Evolutionary conservation across 2,113 vertebrate genomes (phyloP), one percentile per base, ranked within the genome.

Genomic region (Amphiprion ocellaris): DNA sequence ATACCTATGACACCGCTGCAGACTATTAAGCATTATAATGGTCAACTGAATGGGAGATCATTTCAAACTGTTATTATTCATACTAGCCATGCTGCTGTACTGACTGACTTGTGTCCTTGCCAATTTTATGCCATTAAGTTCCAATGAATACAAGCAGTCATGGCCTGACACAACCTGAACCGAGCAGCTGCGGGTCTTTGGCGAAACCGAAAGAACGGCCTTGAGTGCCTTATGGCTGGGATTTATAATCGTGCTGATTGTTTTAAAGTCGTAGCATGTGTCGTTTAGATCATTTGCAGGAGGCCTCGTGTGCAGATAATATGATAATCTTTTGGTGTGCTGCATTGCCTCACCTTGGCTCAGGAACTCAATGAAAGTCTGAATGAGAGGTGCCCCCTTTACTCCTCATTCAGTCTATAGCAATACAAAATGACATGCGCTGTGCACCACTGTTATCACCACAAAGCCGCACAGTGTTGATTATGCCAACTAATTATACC

Each of bases 401-500:
- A 47, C 63, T 82, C 39, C 83, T 39, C 54, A 74, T 81, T 84
- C 73, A 69, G n/a, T 60, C 39, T 44, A 37, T 4, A 37, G 67
- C 50, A 60, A 64, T 46, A 59, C 58, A 70, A 81, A 80, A 73
- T n/a, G 44, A 73, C 75, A 64, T 55, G 49, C 61, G 81, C 66
- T 58, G 69, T 74, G 73, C 50, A 49, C 77, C 81, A 64, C 54
- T 74, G 83, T 87, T 87, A 91, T 90, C 75, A 33, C 44, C 73
- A 87, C 78, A 81, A 81, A 84, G 84, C 85, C 54, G 56, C 56
- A 68, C 83, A 55, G 78, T 62, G 85, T 77, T 87, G 87, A 93
- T 90, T 90, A 89, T 77, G 83, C 75, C 76, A 66, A 79, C 81
- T 91, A 90, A 93, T 92, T 90, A 90, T 74, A 19, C 11, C 79